Evolutionary conservation across 2,888 invertebrate species (phyloP).

Genomic region (Conchocele bisecta): DNA sequence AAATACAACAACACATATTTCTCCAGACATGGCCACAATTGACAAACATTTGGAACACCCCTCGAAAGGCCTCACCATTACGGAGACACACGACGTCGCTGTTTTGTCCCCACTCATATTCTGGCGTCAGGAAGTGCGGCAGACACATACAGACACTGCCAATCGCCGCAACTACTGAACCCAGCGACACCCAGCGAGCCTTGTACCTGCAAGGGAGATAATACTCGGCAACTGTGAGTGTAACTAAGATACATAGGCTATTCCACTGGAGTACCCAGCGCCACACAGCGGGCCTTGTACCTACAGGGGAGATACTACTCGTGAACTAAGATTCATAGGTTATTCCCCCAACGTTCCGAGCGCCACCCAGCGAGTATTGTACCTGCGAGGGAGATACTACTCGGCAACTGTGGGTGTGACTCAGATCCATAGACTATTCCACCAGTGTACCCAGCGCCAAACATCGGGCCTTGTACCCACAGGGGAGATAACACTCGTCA

Average conservation of each 20-base stretch:
- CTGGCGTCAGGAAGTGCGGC: constrained; percentile 90
- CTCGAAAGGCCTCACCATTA: no score
- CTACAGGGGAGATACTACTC: not conserved
- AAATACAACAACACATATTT: no score
- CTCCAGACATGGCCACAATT: no score
- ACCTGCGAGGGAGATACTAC: constrained; percentile 9
- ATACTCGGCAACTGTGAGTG: no score
- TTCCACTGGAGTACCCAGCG: constrained; percentile 89
- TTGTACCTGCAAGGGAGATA: constrained; percentile 73
- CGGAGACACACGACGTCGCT: not conserved
- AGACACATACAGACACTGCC: constrained; percentile 89
- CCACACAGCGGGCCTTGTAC: constrained; percentile 87
- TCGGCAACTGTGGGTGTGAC: no score
- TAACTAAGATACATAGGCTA: no score
- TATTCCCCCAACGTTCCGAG: constrained; percentile 89
- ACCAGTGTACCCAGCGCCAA: no score
- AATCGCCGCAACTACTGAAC: constrained; percentile 88
- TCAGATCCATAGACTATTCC: no score
- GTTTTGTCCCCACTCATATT: constrained; percentile 83
- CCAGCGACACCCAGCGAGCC: constrained; percentile 88
- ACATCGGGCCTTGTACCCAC: no score
- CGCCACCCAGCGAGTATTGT: constrained; percentile 87
- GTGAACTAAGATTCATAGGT: no score
- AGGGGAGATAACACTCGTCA: no score
- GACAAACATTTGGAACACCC: no score